Percentiles rank a stretch among this genome's conserved stretches.
phyloP scores from a whole-genome alignment of 2,797 vertebrate genomes.

The Parauchenoglanis ngamensis region DNA sequence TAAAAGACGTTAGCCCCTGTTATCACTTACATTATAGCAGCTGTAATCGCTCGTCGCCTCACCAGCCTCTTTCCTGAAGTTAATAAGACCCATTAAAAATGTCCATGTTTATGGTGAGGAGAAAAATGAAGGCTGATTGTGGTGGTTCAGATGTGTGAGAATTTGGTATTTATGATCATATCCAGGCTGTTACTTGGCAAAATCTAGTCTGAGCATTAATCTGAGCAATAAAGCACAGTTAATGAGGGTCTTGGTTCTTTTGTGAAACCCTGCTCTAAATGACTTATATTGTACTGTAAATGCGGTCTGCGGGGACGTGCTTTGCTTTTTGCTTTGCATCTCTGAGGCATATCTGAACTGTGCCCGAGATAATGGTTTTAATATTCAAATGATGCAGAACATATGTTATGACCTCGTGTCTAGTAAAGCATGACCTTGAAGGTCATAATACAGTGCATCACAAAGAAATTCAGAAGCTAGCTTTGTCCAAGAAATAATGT shows the following conservation, averaged over 20 bases:
- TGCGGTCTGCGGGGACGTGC: neutral
- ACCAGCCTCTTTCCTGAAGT: neutral
- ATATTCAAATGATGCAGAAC: neutral
- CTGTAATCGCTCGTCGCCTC: neutral
- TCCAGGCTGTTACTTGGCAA: neutral
- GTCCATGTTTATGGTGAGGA: neutral
- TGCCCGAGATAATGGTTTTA: neutral
- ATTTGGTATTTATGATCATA: neutral
- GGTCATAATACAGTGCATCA: neutral
- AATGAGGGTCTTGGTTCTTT: neutral
- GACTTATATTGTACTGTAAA: no score
- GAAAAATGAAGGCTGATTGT: neutral
- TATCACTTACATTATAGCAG: neutral
- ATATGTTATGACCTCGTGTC: neutral
- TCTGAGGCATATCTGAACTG: neutral
- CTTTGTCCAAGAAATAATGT: neutral
- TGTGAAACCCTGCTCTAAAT: neutral
- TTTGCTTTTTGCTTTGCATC: neutral
- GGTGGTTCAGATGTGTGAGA: neutral
- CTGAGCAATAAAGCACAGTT: neutral
- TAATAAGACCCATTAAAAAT: neutral
- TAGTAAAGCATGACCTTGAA: neutral
- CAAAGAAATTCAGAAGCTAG: neutral
- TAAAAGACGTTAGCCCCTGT: neutral
- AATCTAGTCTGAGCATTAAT: neutral